Percentiles rank a stretch among this genome's conserved stretches.
These are phyloP conservation scores for Xenus cinereus DNA, from an alignment of 2,113 vertebrate species.

Conservation along the genomic window DNA sequence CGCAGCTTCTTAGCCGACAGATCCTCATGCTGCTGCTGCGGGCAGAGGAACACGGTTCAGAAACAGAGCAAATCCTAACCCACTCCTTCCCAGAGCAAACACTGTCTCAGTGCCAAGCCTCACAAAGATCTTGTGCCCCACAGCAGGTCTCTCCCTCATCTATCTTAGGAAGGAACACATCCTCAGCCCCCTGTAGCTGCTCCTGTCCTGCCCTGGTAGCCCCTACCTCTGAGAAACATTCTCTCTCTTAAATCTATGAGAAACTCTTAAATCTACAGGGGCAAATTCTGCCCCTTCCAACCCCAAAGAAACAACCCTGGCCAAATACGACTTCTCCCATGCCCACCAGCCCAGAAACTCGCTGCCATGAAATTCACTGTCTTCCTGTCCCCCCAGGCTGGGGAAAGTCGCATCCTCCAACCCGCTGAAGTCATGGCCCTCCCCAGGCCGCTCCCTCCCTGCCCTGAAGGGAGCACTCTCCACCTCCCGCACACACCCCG, in stretches of 20 bases:
- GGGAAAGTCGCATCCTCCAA: rapidly evolving
- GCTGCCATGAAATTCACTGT: rapidly evolving
- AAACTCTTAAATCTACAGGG: not conserved
- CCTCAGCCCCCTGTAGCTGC: rapidly evolving
- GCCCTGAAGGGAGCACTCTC: rapidly evolving
- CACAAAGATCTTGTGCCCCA: not conserved
- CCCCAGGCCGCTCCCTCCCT: too few relatives aligned
- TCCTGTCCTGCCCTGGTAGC: not conserved
- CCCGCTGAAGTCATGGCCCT: rapidly evolving
- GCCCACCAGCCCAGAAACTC: too few relatives aligned
- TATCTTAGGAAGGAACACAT: rapidly evolving
- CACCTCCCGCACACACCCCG: not conserved
- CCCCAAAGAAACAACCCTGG: rapidly evolving
- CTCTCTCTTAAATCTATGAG: not conserved
- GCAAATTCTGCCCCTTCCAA: not conserved
- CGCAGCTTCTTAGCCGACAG: constrained; percentile 87
- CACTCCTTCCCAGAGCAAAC: rapidly evolving
- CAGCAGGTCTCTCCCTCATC: rapidly evolving
- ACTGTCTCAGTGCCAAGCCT: not conserved
- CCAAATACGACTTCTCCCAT: not conserved
- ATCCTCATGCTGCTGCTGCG: constrained; percentile 88
- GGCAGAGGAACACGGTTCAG: not conserved
- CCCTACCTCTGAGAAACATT: rapidly evolving
- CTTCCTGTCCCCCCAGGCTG: rapidly evolving
- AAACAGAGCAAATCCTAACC: not conserved